Percentiles rank a stretch among this genome's conserved stretches.
Conservation (phyloP, 2,113 vertebrate species). For the Trichomycterus rosablanca region DNA sequence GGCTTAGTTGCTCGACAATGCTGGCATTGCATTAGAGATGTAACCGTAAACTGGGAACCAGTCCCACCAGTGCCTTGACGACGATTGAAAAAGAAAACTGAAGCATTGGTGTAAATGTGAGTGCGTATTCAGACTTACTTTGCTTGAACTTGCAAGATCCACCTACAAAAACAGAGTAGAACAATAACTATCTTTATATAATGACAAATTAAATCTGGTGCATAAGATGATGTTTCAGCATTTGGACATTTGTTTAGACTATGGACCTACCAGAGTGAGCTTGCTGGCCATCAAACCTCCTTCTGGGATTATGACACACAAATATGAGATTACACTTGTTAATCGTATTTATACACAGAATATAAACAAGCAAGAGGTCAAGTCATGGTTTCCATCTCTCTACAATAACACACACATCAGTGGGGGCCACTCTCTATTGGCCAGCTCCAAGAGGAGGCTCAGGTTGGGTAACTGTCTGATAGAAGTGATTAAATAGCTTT, state of each 20-base stretch:
- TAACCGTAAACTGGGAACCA: no score
- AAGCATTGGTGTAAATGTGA: constrained; percentile 29
- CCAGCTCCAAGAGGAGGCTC: no score
- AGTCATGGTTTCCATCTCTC: constrained; percentile 19
- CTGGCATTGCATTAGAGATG: no score
- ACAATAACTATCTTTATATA: not conserved
- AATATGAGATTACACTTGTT: not conserved
- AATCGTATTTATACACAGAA: not conserved
- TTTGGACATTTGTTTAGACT: constrained; percentile 2
- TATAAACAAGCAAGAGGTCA: constrained; percentile 12
- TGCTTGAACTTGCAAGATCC: constrained; percentile 78
- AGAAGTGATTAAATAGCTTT: no score
- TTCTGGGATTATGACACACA: constrained; percentile 31
- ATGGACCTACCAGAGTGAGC: constrained; percentile 50
- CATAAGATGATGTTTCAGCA: not conserved
- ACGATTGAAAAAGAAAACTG: no score
- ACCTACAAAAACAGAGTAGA: constrained; percentile 63
- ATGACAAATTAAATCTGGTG: no score
- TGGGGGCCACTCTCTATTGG: no score
- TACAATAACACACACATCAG: constrained; percentile 38
- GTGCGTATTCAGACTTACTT: constrained; percentile 85
- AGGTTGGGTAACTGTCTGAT: no score
- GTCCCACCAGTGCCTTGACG: no score
- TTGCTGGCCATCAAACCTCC: constrained; percentile 45
- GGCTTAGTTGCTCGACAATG: no score